Conservation (phyloP, 2,113 vertebrate species). For the Nycticryphes semicollaris region DNA sequence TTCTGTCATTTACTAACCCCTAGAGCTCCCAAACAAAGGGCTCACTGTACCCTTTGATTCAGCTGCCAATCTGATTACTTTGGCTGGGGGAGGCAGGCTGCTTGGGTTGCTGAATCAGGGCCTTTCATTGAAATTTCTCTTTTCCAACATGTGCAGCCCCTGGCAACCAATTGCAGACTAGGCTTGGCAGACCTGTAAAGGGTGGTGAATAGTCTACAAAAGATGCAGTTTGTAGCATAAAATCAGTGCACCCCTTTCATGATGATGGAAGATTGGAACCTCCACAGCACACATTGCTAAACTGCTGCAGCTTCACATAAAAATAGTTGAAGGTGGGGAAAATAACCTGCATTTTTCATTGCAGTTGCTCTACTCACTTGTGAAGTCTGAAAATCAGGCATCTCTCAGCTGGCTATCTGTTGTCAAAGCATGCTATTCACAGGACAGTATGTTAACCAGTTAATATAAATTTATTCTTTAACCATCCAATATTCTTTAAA, state of each 20-base stretch:
- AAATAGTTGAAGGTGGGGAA: background rate
- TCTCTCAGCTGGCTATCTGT: background rate
- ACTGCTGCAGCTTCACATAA: background rate
- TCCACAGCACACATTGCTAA: background rate
- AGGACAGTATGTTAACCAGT: background rate
- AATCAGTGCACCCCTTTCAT: conserved; percentile 1
- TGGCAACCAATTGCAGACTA: conserved; percentile 58
- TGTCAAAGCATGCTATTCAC: background rate
- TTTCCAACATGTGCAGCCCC: conserved; percentile 67
- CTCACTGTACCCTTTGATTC: conserved; percentile 73
- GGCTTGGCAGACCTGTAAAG: conserved; percentile 59
- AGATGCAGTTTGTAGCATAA: conserved; percentile 31
- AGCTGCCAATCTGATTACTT: conserved; percentile 81
- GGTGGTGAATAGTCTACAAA: conserved; percentile 47
- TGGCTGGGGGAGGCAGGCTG: conserved; percentile 67
- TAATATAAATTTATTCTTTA: background rate
- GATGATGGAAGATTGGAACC: background rate
- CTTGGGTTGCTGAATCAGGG: conserved; percentile 74
- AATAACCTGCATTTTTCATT: background rate
- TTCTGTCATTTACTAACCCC: conserved; percentile 62
- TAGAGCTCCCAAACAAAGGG: conserved; percentile 72
- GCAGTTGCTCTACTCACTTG: background rate
- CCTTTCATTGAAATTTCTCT: conserved; percentile 75
- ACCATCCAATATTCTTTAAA: background rate
- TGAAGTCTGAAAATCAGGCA: background rate